These are phyloP conservation scores for Graptemys geographica DNA, from an alignment of 2,797 vertebrate genomes.

Conservation along the genomic window DNA sequence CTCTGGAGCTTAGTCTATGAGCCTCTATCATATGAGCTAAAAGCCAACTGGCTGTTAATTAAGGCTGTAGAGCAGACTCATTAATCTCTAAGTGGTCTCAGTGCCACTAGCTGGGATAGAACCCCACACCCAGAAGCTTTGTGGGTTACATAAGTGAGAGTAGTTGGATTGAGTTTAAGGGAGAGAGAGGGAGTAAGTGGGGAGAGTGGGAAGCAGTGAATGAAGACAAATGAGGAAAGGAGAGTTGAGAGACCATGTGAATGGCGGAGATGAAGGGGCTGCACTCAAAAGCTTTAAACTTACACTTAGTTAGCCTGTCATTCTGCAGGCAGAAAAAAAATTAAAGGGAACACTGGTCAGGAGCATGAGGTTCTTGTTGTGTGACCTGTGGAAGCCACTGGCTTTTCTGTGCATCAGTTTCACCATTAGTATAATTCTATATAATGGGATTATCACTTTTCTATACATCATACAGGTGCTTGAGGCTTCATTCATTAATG, in stretches of 20 bases:
- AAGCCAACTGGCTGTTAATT: too few species aligned
- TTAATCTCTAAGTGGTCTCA: too few species aligned
- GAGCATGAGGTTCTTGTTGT: neutral
- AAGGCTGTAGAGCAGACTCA: too few species aligned
- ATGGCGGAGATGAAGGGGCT: neutral
- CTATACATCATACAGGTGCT: neutral
- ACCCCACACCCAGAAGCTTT: too few species aligned
- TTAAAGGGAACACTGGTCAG: neutral
- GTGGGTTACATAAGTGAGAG: neutral
- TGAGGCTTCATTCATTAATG: neutral
- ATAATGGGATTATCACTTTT: neutral
- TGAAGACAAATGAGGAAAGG: neutral
- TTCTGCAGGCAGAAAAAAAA: neutral
- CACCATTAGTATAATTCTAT: neutral
- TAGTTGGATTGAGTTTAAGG: neutral
- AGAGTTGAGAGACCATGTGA: neutral
- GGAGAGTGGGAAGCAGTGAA: neutral
- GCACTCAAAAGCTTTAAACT: neutral
- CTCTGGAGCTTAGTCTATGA: too few species aligned
- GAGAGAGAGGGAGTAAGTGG: neutral
- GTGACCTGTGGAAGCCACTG: neutral
- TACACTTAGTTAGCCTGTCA: neutral
- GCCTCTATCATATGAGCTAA: too few species aligned
- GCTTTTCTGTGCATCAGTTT: neutral
- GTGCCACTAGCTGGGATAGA: too few species aligned